Evolutionary conservation across 2,113 vertebrate genomes (phyloP).

Genomic region (Bos taurus): DNA sequence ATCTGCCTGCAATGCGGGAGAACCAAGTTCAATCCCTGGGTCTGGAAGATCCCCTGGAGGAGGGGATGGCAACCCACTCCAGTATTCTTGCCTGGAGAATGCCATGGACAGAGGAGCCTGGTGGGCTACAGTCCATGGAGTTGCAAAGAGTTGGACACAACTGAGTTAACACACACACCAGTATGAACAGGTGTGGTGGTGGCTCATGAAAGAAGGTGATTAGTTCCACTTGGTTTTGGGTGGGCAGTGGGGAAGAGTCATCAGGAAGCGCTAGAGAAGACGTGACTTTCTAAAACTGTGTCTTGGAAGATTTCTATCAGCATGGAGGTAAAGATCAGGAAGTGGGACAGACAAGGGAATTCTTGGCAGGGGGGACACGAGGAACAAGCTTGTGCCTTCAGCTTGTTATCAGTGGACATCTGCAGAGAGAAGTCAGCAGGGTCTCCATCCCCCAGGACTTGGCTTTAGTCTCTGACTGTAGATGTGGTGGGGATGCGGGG

Average conservation of each 20-base stretch:
- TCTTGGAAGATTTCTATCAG: background rate
- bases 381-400: background rate
- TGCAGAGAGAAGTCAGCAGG: background rate
- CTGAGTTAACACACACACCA: background rate
- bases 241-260: background rate
- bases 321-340: background rate
- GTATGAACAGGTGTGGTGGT: background rate
- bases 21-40: background rate
- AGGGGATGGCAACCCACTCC: background rate
- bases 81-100: background rate
- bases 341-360: background rate
- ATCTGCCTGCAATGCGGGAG: background rate
- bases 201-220: background rate
- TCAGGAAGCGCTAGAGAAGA: background rate
- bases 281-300: background rate
- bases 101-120: background rate
- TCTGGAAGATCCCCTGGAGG: background rate
- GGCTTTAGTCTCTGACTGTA: background rate
- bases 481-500: background rate
- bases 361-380: background rate
- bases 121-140: background rate
- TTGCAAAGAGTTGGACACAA: background rate
- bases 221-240: background rate
- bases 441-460: rapidly evolving
- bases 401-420: background rate